A percentile compares a stretch with the other conserved stretches of the same genome.
phyloP scores from a whole-genome alignment of 2,113 vertebrate species.

The Xenopus tropicalis region DNA sequence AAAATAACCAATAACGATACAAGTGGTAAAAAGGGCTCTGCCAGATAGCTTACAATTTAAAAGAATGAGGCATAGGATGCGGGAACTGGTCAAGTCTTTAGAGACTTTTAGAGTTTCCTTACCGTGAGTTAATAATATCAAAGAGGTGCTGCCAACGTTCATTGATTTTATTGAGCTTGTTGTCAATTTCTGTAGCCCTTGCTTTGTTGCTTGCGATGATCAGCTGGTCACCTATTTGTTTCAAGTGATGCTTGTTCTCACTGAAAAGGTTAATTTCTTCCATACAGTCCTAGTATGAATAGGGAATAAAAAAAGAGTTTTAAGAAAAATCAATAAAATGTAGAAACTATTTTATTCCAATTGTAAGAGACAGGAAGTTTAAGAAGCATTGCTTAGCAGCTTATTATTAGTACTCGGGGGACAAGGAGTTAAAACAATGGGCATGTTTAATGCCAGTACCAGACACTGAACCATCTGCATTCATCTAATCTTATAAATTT shows the following conservation, averaged over 20 bases:
- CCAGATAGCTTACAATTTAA: too few species aligned
- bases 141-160: conserved; percentile 92
- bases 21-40: too few species aligned
- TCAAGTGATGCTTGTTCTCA: conserved; percentile 84
- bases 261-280: conserved; percentile 92
- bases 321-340: too few species aligned
- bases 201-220: conserved; percentile 80
- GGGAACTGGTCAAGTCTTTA: too few species aligned
- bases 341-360: too few species aligned
- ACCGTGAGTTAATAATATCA: conserved; percentile 87
- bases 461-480: not conserved
- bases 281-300: conserved; percentile 83
- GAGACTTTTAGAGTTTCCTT: conserved; percentile 51
- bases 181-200: conserved; percentile 77
- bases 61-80: too few species aligned
- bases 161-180: conserved; percentile 83
- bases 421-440: too few species aligned
- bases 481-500: too few species aligned
- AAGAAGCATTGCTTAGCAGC: too few species aligned
- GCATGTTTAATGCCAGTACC: not conserved
- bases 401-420: too few species aligned
- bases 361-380: too few species aligned
- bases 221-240: conserved; percentile 85
- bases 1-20: too few species aligned
- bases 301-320: not conserved